Percentiles rank a stretch among this genome's conserved stretches.
These are phyloP conservation scores for Dioctria rufipes DNA, from an alignment of 2,888 invertebrate genomes.

Conservation along the genomic window DNA sequence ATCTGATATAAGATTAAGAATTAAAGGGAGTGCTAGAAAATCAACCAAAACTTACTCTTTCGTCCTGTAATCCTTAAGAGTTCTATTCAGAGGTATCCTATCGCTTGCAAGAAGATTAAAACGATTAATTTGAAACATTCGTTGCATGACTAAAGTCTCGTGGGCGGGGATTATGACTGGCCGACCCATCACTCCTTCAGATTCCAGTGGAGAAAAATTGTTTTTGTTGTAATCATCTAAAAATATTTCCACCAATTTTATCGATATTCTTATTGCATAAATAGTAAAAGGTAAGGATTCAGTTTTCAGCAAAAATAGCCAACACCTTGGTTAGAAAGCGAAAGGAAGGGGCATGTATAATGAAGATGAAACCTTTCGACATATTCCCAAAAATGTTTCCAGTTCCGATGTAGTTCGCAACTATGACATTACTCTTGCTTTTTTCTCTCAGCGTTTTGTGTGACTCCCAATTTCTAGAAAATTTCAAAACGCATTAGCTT, in stretches of 20 bases:
- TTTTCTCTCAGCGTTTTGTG: conserved; percentile 45
- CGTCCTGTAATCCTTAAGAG: conserved; percentile 87
- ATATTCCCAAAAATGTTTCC: conserved; percentile 85
- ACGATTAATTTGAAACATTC: conserved; percentile 86
- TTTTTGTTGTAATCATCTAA: conserved; percentile 77
- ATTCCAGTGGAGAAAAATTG: conserved; percentile 81
- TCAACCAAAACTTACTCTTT: conserved; percentile 70
- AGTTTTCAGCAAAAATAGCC: conserved; percentile 3
- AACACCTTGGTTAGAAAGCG: conserved; percentile 27
- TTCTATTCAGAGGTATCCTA: conserved; percentile 87
- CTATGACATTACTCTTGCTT: conserved; percentile 75
- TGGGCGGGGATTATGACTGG: conserved; percentile 84
- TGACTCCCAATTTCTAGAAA: conserved; percentile 50
- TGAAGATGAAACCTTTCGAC: conserved; percentile 76
- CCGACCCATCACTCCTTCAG: conserved; percentile 84
- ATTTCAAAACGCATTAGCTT: conserved; percentile 1
- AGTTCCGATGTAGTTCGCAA: conserved; percentile 91
- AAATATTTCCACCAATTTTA: conserved; percentile 56
- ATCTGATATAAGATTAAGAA: conserved; percentile 72
- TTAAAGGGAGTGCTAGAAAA: conserved; percentile 7
- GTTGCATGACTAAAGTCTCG: conserved; percentile 83
- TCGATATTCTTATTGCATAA: too few relatives aligned
- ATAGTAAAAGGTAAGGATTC: not conserved
- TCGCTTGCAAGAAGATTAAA: conserved; percentile 93
- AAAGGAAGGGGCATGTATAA: conserved; percentile 15